These are phyloP conservation scores for Tenthredo scrophulariae DNA, from an alignment of 2,888 invertebrate species.

Conservation along the genomic window DNA sequence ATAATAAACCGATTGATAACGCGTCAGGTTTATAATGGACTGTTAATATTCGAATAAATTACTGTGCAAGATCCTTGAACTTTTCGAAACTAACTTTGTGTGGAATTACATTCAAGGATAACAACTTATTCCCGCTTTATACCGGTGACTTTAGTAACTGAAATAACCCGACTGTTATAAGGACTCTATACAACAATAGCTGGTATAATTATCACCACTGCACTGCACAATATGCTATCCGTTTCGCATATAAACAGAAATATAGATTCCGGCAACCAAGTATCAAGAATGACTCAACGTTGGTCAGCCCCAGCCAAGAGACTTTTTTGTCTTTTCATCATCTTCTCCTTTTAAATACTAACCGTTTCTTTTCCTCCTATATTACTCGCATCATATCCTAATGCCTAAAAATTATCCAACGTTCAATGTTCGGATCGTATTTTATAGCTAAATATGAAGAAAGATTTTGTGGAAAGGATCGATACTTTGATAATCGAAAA, in stretches of 20 bases:
- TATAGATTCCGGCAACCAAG: neutral
- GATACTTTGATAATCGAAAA: no score
- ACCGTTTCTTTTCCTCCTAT: neutral
- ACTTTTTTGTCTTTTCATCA: neutral
- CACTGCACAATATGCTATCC: neutral
- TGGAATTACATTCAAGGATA: conserved; percentile 33
- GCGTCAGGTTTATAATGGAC: conserved; percentile 11
- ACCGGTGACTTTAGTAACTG: neutral
- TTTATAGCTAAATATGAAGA: neutral
- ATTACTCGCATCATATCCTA: neutral
- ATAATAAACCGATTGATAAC: neutral
- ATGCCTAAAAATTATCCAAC: neutral
- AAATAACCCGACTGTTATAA: neutral
- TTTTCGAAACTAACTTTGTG: conserved; percentile 36
- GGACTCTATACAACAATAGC: neutral
- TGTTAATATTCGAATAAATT: conserved; percentile 32
- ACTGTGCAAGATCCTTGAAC: conserved; percentile 33
- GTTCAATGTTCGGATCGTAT: neutral
- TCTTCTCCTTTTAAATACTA: neutral
- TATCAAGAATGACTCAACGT: neutral
- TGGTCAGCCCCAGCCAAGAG: neutral
- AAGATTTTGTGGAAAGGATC: neutral
- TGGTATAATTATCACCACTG: neutral
- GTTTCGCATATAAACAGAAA: neutral
- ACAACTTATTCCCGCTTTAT: neutral